Conservation (phyloP, 2,888 invertebrate genomes). For the Acanthosepion pharaonis region DNA sequence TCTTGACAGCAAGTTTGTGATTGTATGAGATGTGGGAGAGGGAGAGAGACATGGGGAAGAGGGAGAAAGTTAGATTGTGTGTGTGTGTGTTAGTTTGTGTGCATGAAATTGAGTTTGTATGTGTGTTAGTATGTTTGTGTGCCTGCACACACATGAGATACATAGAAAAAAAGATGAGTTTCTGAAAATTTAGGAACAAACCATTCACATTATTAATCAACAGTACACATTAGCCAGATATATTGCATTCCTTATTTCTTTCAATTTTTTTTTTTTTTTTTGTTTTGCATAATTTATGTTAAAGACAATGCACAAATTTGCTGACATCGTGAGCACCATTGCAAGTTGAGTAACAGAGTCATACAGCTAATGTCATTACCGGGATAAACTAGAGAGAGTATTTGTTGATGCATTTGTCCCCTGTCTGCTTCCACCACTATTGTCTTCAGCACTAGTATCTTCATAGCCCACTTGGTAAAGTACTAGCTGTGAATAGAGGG, state of each 20-base stretch:
- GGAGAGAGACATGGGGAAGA: too few relatives aligned
- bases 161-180: not conserved
- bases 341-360: not conserved
- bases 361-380: slow-evolving; percentile 56
- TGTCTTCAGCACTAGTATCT: slow-evolving; percentile 65
- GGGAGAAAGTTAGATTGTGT: too few relatives aligned
- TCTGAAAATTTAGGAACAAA: not conserved
- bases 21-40: too few relatives aligned
- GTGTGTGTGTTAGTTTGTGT: too few relatives aligned
- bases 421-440: slow-evolving; percentile 56
- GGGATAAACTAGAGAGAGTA: slow-evolving; percentile 67
- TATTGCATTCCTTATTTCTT: not conserved
- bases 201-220: not conserved
- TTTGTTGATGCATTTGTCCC: slow-evolving; percentile 66
- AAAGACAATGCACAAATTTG: not conserved
- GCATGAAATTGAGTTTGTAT: not conserved
- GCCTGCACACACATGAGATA: slow-evolving; percentile 16
- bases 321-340: slow-evolving; percentile 43
- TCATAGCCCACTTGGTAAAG: slow-evolving; percentile 65
- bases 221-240: slow-evolving; percentile 2
- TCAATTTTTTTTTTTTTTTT: too few relatives aligned
- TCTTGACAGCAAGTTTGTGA: not conserved
- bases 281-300: not conserved
- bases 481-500: slow-evolving; percentile 77
- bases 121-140: not conserved